Percentiles rank a stretch among this genome's conserved stretches.
Evolutionary conservation across 2,797 vertebrate species (phyloP).

Genomic region (Mormyrus proboscirostris): DNA sequence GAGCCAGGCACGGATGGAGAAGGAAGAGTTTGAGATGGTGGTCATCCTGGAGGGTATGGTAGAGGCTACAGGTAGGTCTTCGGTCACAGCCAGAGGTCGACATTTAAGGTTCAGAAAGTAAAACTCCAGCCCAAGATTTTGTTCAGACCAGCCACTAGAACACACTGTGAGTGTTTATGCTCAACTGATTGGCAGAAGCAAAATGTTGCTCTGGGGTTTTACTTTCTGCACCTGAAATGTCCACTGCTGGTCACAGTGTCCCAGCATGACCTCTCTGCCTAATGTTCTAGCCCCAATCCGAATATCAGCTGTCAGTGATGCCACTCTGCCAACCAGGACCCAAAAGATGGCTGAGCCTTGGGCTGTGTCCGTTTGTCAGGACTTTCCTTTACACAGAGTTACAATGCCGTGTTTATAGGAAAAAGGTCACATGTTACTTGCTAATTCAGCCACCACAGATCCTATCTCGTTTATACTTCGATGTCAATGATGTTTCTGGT

Average conservation of each 20-base stretch:
- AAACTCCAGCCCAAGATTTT: neutral
- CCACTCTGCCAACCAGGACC: neutral
- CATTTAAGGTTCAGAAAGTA: neutral
- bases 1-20: slow-evolving; percentile 62
- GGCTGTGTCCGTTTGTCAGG: neutral
- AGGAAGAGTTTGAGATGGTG: slow-evolving; percentile 74
- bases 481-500: neutral
- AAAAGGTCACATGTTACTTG: neutral
- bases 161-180: neutral
- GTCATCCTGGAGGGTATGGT: slow-evolving; percentile 78
- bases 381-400: neutral
- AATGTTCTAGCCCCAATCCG: neutral
- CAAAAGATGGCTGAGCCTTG: neutral
- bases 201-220: neutral
- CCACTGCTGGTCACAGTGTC: neutral
- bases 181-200: neutral
- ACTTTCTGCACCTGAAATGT: neutral
- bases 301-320: neutral
- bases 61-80: slow-evolving; percentile 70
- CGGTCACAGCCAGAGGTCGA: neutral
- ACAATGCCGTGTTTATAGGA: neutral
- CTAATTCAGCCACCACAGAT: neutral
- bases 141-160: neutral
- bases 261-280: neutral
- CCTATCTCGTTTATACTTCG: neutral